Percentiles rank a stretch among this genome's conserved stretches.
Conservation (phyloP, 53 echinoderm and acorn worm genomes). For the Holothuria leucospilota region DNA sequence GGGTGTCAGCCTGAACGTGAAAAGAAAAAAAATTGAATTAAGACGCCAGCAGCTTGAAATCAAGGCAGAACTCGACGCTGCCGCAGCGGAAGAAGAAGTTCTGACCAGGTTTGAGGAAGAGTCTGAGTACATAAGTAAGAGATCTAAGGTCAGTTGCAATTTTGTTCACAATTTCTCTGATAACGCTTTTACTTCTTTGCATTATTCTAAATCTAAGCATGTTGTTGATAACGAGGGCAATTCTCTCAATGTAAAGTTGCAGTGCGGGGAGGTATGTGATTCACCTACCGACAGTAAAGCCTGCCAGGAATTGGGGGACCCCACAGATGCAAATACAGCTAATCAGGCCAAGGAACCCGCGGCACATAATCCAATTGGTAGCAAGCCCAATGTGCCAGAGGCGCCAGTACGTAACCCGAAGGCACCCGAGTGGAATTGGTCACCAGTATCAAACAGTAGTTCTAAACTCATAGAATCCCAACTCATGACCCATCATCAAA, state of each 20-base stretch:
- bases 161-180: neutral
- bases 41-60: neutral
- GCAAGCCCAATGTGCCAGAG: neutral
- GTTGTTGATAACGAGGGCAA: too few relatives aligned
- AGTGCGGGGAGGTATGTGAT: too few relatives aligned
- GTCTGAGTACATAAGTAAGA: neutral
- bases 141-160: neutral
- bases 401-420: neutral
- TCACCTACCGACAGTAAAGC: too few relatives aligned
- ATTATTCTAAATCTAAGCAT: too few relatives aligned
- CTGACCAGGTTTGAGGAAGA: neutral
- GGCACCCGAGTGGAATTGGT: too few relatives aligned
- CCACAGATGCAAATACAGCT: neutral
- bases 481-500: neutral
- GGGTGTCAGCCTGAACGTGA: too few relatives aligned
- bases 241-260: too few relatives aligned
- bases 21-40: neutral
- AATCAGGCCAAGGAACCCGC: neutral
- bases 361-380: neutral
- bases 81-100: constrained; percentile 36
- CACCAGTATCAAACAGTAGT: too few relatives aligned
- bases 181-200: too few relatives aligned
- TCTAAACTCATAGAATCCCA: neutral
- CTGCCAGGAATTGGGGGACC: too few relatives aligned
- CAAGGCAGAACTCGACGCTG: neutral